Base-by-base conservation (phyloP, 2,888 invertebrate genomes). In the Tachina grossa region DNA sequence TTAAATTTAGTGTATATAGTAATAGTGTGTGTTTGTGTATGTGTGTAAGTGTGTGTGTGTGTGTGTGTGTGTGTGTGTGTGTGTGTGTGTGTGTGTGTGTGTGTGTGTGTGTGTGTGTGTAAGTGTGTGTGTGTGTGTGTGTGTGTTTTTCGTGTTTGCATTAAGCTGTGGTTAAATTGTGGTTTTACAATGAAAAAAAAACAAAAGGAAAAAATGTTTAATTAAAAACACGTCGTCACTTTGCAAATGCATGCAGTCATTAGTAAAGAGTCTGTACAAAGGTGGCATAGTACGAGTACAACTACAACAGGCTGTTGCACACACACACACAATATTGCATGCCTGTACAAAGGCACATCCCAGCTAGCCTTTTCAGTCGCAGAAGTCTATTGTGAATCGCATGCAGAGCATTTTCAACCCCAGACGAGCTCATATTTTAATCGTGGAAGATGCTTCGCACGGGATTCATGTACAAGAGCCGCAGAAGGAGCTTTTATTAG, bases 211-310 rank as follows among this genome's bases (percentile, higher is more conserved):
- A 68, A 75, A 83, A 72, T 51, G 9, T 68, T 83, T 78, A 83
- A 83, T 78, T 83, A 78, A 83, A 83, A 83, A 78, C 77, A 77
- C 77, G 72, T 78, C 59, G 72, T 78, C 83, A 78, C 77, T 81
- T 81, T 57, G 65, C 65, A 72, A 80, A 72, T 65, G 65, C 72
- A 68, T 61, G 49, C 68, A 75, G 61, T 75, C 74, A 81, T 81
- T 81, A 53, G 74, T 49, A 75, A n/a, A 65, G 57, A 81, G 81
- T 19, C 66, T 66, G 81, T 68, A 61, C 75, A 75, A 61, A 75
- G 81, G 81, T 81, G 81, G 19, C 81, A 75, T 57, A 74, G 51
- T 59, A 74, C 31, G 1, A 31, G 0, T 31, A 3, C 4, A 31
- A 31, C 31, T 31, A 31, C 74, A 19, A 41, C 53, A 55, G 68